Evolutionary conservation across 2,888 invertebrate species (phyloP), one percentile per base, ranked within the genome.

Genomic region (Oxystoma pomonae): DNA sequence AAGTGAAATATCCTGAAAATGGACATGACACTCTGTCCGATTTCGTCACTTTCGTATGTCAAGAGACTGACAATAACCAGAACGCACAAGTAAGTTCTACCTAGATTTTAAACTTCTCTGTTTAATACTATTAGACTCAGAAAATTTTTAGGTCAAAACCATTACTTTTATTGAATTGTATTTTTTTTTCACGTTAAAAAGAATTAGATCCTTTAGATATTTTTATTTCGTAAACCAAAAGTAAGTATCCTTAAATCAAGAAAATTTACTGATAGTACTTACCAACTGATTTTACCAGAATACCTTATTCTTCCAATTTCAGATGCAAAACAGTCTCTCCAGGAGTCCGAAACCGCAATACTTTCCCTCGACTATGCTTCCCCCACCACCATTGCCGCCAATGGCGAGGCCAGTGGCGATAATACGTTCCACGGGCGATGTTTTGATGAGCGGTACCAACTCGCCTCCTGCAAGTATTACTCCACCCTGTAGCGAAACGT

Each of bases 321-420:
- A 86, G 85, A 83, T 80, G 75, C 82, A 82, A 71, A 74, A 82
- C 65, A 82, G 80, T 68, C 73, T 87, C 68, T 86, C 88, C 0
- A 82, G 90, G 71, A 89, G 88, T 81, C 88, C 89, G 21, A 89
- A 89, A 78, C 87, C 90, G 57, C 92, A 93, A 76, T 95, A 94
- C 82, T 94, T 94, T 81, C 90, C 89, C 71, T 94, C 92, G 76
- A 90, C 94, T 61, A 96, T 97, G 92, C 84, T 97, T 76, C 96
- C 96, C 3, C 96, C 96, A 20, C 94, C 96, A 5, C 96, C 96
- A 1, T 87, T 96, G 35, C 96, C 96, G 5, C 96, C 96, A 17
- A 95, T 97, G 93, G 96, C 97, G 1, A 85, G 97, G 68, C 97
- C 97, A 0, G 97, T 97, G 21, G 96, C 97, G 67, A 96, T 98